phyloP scores from a whole-genome alignment of 1,140 invertebrate genomes.

The Aphaenogaster ashmeadi region DNA sequence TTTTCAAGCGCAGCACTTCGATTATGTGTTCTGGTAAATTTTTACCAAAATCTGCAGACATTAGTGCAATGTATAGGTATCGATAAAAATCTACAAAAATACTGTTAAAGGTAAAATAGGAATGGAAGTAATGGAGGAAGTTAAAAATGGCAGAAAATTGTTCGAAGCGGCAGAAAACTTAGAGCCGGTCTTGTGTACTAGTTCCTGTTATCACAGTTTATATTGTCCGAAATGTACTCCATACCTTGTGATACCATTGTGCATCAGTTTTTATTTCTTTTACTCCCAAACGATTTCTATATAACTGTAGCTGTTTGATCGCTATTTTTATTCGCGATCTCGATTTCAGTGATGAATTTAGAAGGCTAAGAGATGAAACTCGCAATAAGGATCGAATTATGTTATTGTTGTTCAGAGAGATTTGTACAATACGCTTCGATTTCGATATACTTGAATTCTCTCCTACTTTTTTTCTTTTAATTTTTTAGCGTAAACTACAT shows the following conservation, averaged over 20 bases:
- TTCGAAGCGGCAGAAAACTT: constrained; percentile 41
- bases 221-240: constrained; percentile 3
- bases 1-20: background rate
- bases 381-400: background rate
- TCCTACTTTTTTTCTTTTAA: constrained; percentile 61
- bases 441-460: constrained; percentile 23
- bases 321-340: constrained; percentile 40
- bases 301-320: constrained; percentile 43
- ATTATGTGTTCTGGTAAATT: constrained; percentile 28
- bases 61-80: constrained; percentile 37
- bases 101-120: background rate
- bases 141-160: constrained; percentile 26
- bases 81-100: constrained; percentile 5
- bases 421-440: constrained; percentile 66
- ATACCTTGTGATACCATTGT: background rate
- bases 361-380: constrained; percentile 32
- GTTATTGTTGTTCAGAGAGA: constrained; percentile 58
- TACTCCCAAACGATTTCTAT: background rate
- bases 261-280: constrained; percentile 9
- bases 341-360: constrained; percentile 61
- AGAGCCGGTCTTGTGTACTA: constrained; percentile 10
- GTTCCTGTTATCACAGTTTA: constrained; percentile 38
- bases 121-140: background rate
- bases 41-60: constrained; percentile 16
- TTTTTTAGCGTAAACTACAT: background rate